phyloP scores from a whole-genome alignment of 2,113 vertebrate genomes.

The Notothenia rossii region DNA sequence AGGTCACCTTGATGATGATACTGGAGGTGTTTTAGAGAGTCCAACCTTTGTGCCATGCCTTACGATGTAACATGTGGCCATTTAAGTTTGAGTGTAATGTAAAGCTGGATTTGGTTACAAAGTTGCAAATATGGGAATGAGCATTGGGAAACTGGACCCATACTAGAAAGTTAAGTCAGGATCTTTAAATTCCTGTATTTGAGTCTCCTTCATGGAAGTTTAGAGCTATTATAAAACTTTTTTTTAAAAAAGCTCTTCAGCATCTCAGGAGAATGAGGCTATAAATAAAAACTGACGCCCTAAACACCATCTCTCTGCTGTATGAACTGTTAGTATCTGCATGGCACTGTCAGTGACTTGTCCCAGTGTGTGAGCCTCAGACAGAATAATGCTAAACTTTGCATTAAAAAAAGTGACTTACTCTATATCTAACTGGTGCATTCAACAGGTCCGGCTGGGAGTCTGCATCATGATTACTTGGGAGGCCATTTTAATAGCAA shows the following conservation, averaged over 20 bases:
- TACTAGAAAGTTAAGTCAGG: neutral
- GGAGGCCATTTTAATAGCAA: neutral
- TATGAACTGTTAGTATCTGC: neutral
- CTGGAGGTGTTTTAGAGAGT: neutral
- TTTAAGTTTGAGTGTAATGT: neutral
- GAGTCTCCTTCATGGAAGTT: neutral
- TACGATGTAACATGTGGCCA: neutral
- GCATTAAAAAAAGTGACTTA: neutral
- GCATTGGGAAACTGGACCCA: no score
- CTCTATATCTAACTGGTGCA: neutral
- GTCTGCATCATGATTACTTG: neutral
- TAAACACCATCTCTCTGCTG: neutral
- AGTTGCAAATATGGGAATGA: neutral
- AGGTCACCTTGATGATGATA: neutral
- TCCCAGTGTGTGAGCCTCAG: neutral
- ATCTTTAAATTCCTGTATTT: neutral
- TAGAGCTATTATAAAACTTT: neutral
- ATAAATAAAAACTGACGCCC: constrained; percentile 10
- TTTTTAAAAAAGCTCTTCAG: neutral
- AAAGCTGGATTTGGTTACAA: neutral
- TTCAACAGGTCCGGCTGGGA: constrained; percentile 1
- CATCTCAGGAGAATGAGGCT: neutral
- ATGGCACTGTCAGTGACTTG: neutral
- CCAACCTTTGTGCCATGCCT: neutral
- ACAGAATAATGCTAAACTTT: neutral